Evolutionary conservation across 2,888 invertebrate genomes (phyloP).

Genomic region (Idaea biselata): DNA sequence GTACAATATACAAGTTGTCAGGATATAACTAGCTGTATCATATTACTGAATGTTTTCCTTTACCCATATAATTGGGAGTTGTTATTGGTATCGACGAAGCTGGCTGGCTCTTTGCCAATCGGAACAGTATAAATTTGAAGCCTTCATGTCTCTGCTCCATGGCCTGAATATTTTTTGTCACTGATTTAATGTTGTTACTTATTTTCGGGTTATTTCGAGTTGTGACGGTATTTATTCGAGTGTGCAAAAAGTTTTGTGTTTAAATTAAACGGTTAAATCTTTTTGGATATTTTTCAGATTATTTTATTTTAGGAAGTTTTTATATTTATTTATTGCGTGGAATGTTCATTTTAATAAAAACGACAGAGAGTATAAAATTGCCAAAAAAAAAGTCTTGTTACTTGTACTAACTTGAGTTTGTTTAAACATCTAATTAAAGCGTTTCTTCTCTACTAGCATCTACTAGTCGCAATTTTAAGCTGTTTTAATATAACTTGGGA

Average conservation of each 20-base stretch:
- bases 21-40: constrained; percentile 9
- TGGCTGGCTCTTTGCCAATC: constrained; percentile 27
- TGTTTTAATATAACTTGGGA: too few relatives aligned
- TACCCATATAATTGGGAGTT: constrained; percentile 23
- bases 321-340: neutral
- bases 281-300: neutral
- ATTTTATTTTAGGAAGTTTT: neutral
- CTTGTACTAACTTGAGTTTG: too few relatives aligned
- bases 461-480: too few relatives aligned
- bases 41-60: constrained; percentile 12
- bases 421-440: too few relatives aligned
- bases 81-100: constrained; percentile 25
- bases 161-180: constrained; percentile 1
- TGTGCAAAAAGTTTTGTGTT: neutral
- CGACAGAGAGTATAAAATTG: too few relatives aligned
- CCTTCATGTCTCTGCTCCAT: neutral
- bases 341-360: neutral
- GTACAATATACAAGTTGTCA: constrained; percentile 7
- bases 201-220: neutral
- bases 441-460: too few relatives aligned
- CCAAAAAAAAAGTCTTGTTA: too few relatives aligned
- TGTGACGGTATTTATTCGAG: neutral
- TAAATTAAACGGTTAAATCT: neutral
- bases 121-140: constrained; percentile 13
- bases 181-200: constrained; percentile 1